phyloP scores from a whole-genome alignment of 1,140 invertebrate genomes.

The Drosophila pseudoananassae region DNA sequence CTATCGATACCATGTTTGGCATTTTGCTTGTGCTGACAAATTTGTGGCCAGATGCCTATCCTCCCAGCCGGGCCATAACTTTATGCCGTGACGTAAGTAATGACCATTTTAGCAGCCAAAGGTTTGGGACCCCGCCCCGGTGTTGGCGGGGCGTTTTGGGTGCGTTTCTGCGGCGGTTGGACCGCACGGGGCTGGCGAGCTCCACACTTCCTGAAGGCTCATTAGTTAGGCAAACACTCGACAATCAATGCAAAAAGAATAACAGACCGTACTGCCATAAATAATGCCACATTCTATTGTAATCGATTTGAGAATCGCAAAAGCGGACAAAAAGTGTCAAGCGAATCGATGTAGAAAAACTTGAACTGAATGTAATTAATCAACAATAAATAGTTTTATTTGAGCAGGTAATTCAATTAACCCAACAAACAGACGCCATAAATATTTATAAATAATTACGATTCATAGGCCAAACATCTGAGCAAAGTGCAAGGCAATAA shows the following conservation, averaged over 20 bases:
- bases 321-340: conserved; percentile 38
- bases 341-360: conserved; percentile 24
- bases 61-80: conserved; percentile 40
- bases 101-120: conserved; percentile 30
- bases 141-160: not conserved
- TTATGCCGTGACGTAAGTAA: conserved; percentile 38
- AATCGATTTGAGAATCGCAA: conserved; percentile 49
- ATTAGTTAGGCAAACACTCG: conserved; percentile 52
- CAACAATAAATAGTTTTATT: conserved; percentile 64
- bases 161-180: conserved; percentile 16
- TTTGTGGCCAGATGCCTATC: conserved; percentile 52
- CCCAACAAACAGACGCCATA: conserved; percentile 51
- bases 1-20: conserved; percentile 47
- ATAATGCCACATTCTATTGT: conserved; percentile 53
- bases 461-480: conserved; percentile 48
- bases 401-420: conserved; percentile 54
- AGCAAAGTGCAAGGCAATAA: conserved; percentile 49
- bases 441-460: conserved; percentile 59
- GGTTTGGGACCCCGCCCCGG: conserved; percentile 18
- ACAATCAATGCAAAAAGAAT: not conserved
- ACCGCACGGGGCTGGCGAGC: not conserved
- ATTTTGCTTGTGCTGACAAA: conserved; percentile 35
- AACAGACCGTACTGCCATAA: conserved; percentile 31
- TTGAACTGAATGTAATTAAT: conserved; percentile 70
- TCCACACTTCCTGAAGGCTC: conserved; percentile 52